Percentiles rank a stretch among this genome's conserved stretches.
Conservation (phyloP, 2,888 invertebrate species). For the Drosophila sordidula region DNA sequence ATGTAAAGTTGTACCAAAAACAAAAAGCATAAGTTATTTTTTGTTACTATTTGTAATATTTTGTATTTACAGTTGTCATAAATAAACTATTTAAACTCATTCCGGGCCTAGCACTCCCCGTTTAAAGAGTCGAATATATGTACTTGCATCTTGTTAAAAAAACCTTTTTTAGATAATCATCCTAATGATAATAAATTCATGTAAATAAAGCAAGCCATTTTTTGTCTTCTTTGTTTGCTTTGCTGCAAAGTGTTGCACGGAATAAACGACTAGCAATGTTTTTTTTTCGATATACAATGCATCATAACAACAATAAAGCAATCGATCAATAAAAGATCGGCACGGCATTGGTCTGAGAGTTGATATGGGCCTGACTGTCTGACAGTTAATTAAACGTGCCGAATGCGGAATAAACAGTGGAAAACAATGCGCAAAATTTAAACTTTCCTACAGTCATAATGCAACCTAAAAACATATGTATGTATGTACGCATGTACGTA, state of each 20-base stretch:
- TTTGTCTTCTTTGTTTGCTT: too few species aligned
- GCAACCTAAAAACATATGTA: not conserved
- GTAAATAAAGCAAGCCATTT: too few species aligned
- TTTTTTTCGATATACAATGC: not conserved
- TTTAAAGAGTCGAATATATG: too few species aligned
- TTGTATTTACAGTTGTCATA: too few species aligned
- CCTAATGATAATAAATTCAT: too few species aligned
- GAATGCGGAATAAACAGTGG: constrained; percentile 39
- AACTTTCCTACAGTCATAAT: constrained; percentile 14
- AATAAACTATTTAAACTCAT: too few species aligned
- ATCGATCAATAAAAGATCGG: constrained; percentile 26
- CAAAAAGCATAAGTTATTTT: too few species aligned
- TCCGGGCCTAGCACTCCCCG: too few species aligned
- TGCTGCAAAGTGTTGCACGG: not conserved
- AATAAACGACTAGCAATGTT: not conserved
- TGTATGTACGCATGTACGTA: not conserved
- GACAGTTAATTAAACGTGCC: constrained; percentile 23
- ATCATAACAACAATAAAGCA: constrained; percentile 7
- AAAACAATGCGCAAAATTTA: constrained; percentile 20
- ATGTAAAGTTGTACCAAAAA: too few species aligned
- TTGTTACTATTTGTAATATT: too few species aligned
- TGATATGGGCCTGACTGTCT: constrained; percentile 31
- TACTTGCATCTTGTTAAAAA: too few species aligned
- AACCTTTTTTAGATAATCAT: too few species aligned
- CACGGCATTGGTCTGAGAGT: constrained; percentile 17